Evolutionary conservation across 2,888 invertebrate genomes (phyloP).

Genomic region (Aporophyla lueneburgensis): DNA sequence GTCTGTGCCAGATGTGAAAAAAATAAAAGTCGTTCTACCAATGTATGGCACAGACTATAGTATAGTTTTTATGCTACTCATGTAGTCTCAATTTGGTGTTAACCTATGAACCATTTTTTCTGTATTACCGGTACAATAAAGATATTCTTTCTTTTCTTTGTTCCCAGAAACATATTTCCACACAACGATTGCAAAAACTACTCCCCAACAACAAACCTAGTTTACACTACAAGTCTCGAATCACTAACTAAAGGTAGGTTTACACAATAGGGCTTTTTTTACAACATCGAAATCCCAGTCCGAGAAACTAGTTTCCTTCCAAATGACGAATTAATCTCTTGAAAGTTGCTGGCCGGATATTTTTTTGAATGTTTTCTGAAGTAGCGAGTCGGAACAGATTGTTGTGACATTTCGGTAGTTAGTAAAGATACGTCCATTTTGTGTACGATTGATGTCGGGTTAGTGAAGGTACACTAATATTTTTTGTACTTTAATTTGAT

Average conservation of each 20-base stretch:
- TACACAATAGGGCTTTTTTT: conserved; percentile 67
- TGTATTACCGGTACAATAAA: too few species aligned
- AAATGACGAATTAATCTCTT: conserved; percentile 90
- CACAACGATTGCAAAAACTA: neutral
- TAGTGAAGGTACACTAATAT: conserved; percentile 11
- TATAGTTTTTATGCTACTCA: too few species aligned
- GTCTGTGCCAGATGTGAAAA: too few species aligned
- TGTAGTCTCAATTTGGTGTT: too few species aligned
- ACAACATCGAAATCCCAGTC: conserved; percentile 70
- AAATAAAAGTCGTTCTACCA: too few species aligned
- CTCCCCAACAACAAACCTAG: neutral
- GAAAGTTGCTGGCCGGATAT: conserved; percentile 79
- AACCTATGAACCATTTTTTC: too few species aligned
- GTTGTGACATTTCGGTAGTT: conserved; percentile 87
- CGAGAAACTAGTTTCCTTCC: conserved; percentile 82
- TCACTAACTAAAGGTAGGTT: conserved; percentile 43
- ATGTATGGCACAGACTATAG: too few species aligned
- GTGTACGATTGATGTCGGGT: conserved; percentile 3
- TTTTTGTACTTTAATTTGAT: conserved; percentile 26
- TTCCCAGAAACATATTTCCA: neutral
- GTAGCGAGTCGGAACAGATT: conserved; percentile 85
- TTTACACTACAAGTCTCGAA: neutral
- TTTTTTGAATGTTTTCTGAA: conserved; percentile 80
- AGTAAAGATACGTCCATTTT: conserved; percentile 76
- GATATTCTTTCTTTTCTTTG: too few species aligned